These are phyloP conservation scores for Drosophila ezoana DNA, from an alignment of 2,888 invertebrate genomes.

Conservation along the genomic window DNA sequence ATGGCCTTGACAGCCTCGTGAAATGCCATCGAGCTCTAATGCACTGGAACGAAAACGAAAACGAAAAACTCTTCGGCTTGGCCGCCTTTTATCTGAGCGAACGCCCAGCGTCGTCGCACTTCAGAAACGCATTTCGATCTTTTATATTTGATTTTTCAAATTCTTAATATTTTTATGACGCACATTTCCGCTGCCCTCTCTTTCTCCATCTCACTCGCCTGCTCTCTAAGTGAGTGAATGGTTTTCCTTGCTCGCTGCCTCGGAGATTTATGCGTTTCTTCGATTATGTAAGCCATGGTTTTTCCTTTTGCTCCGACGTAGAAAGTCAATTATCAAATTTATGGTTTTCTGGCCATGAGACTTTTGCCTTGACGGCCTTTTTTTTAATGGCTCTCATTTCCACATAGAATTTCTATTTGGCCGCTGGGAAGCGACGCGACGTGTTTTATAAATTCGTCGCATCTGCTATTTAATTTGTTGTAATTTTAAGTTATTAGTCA, in stretches of 20 bases:
- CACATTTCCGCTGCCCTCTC: slow-evolving; percentile 68
- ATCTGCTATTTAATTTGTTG: slow-evolving; percentile 72
- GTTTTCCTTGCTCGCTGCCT: slow-evolving; percentile 42
- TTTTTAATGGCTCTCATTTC: slow-evolving; percentile 52
- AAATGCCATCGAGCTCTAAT: slow-evolving; percentile 66
- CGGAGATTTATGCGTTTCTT: slow-evolving; percentile 76
- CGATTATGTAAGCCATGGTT: slow-evolving; percentile 72
- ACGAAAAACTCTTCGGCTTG: slow-evolving; percentile 17
- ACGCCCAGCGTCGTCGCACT: slow-evolving; percentile 29
- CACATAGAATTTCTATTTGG: slow-evolving; percentile 41
- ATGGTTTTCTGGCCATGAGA: slow-evolving; percentile 64
- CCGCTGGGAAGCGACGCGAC: background rate
- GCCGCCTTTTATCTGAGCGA: slow-evolving; percentile 42
- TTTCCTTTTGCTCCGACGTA: slow-evolving; percentile 43
- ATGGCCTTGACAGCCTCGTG: slow-evolving; percentile 69
- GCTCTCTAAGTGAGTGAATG: slow-evolving; percentile 58
- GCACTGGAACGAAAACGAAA: slow-evolving; percentile 70
- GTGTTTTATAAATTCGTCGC: slow-evolving; percentile 38
- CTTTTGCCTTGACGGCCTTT: slow-evolving; percentile 50
- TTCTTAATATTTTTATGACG: slow-evolving; percentile 80
- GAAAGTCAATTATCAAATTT: slow-evolving; percentile 82
- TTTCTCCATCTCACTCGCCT: slow-evolving; percentile 24
- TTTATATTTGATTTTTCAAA: slow-evolving; percentile 20
- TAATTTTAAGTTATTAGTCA: slow-evolving; percentile 81
- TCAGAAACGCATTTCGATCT: slow-evolving; percentile 54